Evolutionary conservation across 2,888 invertebrate species (phyloP), one percentile per base, ranked within the genome.

Genomic region (Myopa testacea): DNA sequence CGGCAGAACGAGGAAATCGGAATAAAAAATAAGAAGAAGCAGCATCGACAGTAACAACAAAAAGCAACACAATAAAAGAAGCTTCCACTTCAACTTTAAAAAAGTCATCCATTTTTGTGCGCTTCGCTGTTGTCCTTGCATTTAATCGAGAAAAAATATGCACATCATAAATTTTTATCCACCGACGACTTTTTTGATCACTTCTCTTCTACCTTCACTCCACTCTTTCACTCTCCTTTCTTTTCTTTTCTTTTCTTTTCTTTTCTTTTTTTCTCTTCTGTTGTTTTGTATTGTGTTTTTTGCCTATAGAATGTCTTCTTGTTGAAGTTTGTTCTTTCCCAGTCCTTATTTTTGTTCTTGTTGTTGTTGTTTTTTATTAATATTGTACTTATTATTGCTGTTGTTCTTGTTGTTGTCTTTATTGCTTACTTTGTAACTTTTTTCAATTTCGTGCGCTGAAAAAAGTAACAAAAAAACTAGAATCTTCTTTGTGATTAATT

Each of bases 91-190:
- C n/a, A 55, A n/a, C 55, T n/a, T n/a, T 6, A 55, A 55, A 55
- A 55, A 55, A 4, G 45, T 45, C n/a, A 12, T 55, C 55, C n/a
- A 1, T 12, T 55, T 14, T 5, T 55, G 55, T 55, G n/a, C 55
- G 2, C n/a, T 12, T 67, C 14, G 37, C 38, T 4, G 40, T 40
- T 67, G 34, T 67, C 40, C 40, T 67, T 67, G 40, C 50, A 19
- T 19, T 69, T 69, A 69, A 50, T 69, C 45, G 68, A 4, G 40
- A 45, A 45, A 45, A 45, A 45, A 50, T 69, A 8, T 69, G 40
- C 68, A 69, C 68, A 50, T 50, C 50, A 69, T 69, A 69, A 69
- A 69, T 69, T 69, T 69, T 45, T 40, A 37, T 58, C 16, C 58
- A 58, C 58, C 5, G 16, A 40, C 19, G 12, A 68, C 19, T 45